These are phyloP conservation scores for Montipora efflorescens DNA, from an alignment of 64 coral and sea anemone species.

Conservation along the genomic window DNA sequence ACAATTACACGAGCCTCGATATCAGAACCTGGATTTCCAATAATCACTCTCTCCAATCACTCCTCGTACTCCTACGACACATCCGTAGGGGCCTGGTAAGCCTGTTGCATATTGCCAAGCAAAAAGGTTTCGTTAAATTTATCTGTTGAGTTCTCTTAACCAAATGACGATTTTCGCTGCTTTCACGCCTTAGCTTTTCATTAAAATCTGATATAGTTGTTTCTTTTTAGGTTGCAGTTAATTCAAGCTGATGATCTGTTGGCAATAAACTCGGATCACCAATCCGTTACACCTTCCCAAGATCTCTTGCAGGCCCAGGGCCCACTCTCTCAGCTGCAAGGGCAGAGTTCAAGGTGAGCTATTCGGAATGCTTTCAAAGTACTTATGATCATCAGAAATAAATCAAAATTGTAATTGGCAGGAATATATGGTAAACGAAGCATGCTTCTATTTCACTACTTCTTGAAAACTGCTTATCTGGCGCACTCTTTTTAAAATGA, in stretches of 20 bases:
- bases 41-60: conserved; percentile 95
- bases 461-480: background rate
- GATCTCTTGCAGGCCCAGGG: conserved; percentile 84
- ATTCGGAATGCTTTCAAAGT: no score
- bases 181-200: no score
- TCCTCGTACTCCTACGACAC: conserved; percentile 86
- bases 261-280: conserved; percentile 86
- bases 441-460: no score
- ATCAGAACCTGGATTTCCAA: conserved; percentile 88
- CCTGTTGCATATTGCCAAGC: background rate
- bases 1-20: conserved; percentile 90
- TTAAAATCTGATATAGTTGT: background rate
- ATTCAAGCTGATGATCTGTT: conserved; percentile 85
- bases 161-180: background rate
- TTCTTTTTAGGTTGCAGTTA: conserved; percentile 80
- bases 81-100: conserved; percentile 85
- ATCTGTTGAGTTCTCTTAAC: background rate
- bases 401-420: no score
- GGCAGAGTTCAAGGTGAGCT: conserved; percentile 84
- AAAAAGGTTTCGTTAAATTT: background rate
- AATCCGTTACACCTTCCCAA: conserved; percentile 63
- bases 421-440: no score
- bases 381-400: background rate
- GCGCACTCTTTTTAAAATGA: background rate
- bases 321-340: conserved; percentile 85